phyloP scores from a whole-genome alignment of 92 coral and sea anemone species.

The Palythoa caribaeorum region DNA sequence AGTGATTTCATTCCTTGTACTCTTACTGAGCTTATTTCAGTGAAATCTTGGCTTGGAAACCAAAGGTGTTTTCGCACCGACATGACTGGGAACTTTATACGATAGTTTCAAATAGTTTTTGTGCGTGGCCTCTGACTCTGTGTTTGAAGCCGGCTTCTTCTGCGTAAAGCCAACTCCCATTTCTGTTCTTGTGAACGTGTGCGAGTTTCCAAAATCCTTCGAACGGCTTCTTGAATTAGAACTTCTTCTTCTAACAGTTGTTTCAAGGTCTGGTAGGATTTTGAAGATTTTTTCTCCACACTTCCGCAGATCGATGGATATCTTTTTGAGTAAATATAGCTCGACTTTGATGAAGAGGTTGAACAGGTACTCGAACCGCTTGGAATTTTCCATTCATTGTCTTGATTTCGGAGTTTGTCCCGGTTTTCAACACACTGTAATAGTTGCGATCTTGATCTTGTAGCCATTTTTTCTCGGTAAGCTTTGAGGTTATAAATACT shows the following conservation, averaged over 20 bases:
- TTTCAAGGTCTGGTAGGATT: constrained; percentile 70
- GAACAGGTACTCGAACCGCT: constrained; percentile 52
- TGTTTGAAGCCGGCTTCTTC: constrained; percentile 51
- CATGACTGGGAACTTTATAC: not conserved
- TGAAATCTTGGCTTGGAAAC: not conserved
- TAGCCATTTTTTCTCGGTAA: constrained; percentile 16
- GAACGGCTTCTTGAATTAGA: constrained; percentile 80
- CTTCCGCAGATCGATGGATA: constrained; percentile 78
- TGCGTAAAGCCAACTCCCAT: constrained; percentile 48
- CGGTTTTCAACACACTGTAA: constrained; percentile 23
- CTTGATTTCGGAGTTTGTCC: constrained; percentile 44
- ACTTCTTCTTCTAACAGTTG: constrained; percentile 71
- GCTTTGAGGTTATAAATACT: not conserved
- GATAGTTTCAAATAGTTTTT: constrained; percentile 27
- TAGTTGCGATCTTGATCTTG: constrained; percentile 44
- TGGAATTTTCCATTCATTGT: constrained; percentile 41
- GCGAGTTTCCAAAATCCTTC: constrained; percentile 72
- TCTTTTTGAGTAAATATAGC: constrained; percentile 57
- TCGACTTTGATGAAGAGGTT: constrained; percentile 42
- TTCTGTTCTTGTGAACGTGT: constrained; percentile 53
- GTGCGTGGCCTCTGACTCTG: constrained; percentile 37
- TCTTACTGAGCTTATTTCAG: no score
- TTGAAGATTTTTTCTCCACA: constrained; percentile 60
- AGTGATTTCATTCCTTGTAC: no score
- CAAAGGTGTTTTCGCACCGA: not conserved